Base-by-base conservation (phyloP, 2,888 invertebrate species). In the Phaedon cochleariae region DNA sequence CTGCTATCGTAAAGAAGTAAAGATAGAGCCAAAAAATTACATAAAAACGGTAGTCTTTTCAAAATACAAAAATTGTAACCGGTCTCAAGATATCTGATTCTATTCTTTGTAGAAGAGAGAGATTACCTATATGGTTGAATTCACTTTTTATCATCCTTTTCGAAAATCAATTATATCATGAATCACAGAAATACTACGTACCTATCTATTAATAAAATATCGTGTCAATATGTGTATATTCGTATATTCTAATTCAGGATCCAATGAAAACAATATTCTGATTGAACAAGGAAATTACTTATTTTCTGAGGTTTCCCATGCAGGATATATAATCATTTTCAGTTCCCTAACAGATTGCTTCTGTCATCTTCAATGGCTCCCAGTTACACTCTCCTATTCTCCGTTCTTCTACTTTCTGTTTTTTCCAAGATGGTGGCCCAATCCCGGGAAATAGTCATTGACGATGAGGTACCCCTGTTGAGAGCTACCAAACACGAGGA, bases 381-480 rank as follows among this genome's bases (percentile, higher is more conserved):
- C 21, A 21, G 48, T 3, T 9, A 53, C 59, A 12, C 46, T 18
- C 52, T 59, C n/a, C 31, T 62, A 45, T 46, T 62, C 51, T 41
- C 59, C 9, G 58, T 54, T 1, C 51, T 66, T 26, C 29, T 66
- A 12, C 17, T 62, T 15, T 59, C 41, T 31, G 48, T 41, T 10
- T 55, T 66, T 20, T 45, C 55, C 1, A 59, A 20, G 59, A 65
- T 74, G 18, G 15, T 68, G 21, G 73, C 70, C 7, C 65, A 72
- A 58, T 61, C 72, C 4, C 67, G 74, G 31, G 77, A 79, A 64
- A 73, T 79, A 29, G 52, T 79, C 7, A 71, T 79, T 10, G 77
- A 79, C 37, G 77, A 78, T 49, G 79, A 80, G 48, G 72, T 59
- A 26, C 76, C 77, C 1, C 63, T 71, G 21, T 60, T 72, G 22